Evolutionary conservation across 1,140 invertebrate species (phyloP).

Genomic region (Orius laevigatus): DNA sequence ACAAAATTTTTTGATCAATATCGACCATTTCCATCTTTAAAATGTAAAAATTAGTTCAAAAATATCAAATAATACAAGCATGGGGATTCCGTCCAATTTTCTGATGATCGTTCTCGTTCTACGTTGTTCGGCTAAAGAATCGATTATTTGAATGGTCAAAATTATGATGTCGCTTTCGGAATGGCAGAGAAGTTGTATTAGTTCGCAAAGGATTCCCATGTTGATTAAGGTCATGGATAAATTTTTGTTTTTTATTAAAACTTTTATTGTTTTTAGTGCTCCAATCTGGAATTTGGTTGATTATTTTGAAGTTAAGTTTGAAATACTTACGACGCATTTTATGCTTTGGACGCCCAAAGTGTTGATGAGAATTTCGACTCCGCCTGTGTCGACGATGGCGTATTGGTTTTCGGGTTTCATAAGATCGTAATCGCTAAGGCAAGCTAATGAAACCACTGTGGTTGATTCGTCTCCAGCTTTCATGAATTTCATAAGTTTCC

Average conservation of each 20-base stretch:
- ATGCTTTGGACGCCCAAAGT: not conserved
- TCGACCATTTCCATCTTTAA: too few relatives aligned
- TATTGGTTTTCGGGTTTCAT: constrained; percentile 1
- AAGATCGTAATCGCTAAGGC: constrained; percentile 1
- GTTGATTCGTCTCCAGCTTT: constrained; percentile 3
- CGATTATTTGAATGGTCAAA: not conserved
- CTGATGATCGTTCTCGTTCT: not conserved
- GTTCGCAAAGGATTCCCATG: not conserved
- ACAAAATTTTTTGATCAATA: too few relatives aligned
- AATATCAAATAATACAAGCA: too few relatives aligned
- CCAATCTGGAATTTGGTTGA: too few relatives aligned
- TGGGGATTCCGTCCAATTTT: not conserved
- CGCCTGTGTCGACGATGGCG: constrained; percentile 4
- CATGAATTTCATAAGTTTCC: constrained; percentile 8
- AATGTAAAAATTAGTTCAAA: too few relatives aligned
- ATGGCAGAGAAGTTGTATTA: not conserved
- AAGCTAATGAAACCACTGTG: not conserved
- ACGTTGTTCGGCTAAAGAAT: constrained; percentile 2
- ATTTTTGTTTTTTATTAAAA: too few relatives aligned
- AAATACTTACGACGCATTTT: constrained; percentile 1
- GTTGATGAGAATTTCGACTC: constrained; percentile 3
- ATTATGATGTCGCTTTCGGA: constrained; percentile 3
- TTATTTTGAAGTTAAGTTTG: too few relatives aligned
- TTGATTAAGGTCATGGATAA: too few relatives aligned
- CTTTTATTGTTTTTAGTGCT: too few relatives aligned